Evolutionary conservation across 2,797 vertebrate genomes (phyloP), one percentile per base, ranked within the genome.

Genomic region (Brotula barbata): DNA sequence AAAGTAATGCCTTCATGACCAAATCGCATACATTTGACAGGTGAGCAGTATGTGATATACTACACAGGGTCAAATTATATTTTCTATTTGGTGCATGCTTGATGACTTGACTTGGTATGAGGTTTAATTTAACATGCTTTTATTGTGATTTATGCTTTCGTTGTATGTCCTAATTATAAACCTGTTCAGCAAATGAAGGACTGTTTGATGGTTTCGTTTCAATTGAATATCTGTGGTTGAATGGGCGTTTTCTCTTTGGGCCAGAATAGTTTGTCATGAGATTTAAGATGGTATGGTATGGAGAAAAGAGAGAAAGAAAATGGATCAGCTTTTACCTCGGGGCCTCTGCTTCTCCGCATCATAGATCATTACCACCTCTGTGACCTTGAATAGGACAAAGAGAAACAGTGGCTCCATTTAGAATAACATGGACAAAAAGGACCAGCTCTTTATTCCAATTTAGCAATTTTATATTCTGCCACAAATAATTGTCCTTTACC

Each of bases 301-400:
- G 89, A 90, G 83, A 89, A 73, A 75, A 73, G 76, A 73, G 80
- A 69, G 53, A 68, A 88, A 91, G 91, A 92, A 93, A 92, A 90
- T 89, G 91, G 93, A 93, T 94, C 91, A 95, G 94, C 92, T 93
- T 95, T 99, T 99, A 99, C 97, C 97, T 99, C 97, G 94, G 90
- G 97, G 97, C 94, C 97, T 96, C 94, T 99, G 97, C 90, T 99
- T 99, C 91, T 99, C 97, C 59, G 96, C 96, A 70, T 99, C 97
- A 93, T 99, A 99, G 93, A 99, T 99, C 97, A 99, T 99, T 90
- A 99, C 97, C 90, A 99, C 96, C 92, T 99, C 97, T 80, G 96
- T 98, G 91, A 99, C 97, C 97, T 99, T 91, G 84, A 86, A 87
- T 55, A 82, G 82, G 81, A 89, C 85, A 92, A 93, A 87, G 89